A percentile compares a stretch with the other conserved stretches of the same genome.
Conservation (phyloP, 2,888 invertebrate genomes). For the Agrypnus murinus region DNA sequence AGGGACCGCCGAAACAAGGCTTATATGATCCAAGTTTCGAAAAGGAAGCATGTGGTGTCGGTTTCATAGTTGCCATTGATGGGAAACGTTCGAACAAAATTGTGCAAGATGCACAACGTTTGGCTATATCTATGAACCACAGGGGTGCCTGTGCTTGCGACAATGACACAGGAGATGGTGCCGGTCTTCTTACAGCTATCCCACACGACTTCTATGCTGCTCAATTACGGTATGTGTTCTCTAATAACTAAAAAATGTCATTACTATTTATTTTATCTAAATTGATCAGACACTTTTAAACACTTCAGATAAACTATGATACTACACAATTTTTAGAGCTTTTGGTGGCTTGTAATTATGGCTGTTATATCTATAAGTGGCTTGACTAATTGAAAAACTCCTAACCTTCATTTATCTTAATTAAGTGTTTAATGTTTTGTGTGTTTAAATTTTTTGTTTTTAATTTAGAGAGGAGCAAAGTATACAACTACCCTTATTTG, state of each 20-base stretch:
- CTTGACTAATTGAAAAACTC: background rate
- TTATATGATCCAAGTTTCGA: slow-evolving; percentile 97
- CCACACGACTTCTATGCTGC: slow-evolving; percentile 95
- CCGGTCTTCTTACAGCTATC: slow-evolving; percentile 97
- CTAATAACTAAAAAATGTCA: background rate
- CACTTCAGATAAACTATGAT: slow-evolving; percentile 10
- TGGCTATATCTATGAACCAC: slow-evolving; percentile 99
- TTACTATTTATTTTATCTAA: background rate
- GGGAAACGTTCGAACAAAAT: slow-evolving; percentile 96
- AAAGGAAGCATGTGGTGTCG: slow-evolving; percentile 98
- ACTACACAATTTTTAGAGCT: too few species aligned
- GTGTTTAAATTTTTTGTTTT: slow-evolving; percentile 41
- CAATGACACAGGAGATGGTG: slow-evolving; percentile 99
- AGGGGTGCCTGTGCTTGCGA: slow-evolving; percentile 99
- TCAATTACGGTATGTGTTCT: slow-evolving; percentile 80
- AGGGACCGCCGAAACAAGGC: slow-evolving; percentile 90
- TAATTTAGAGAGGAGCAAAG: slow-evolving; percentile 83
- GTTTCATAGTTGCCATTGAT: slow-evolving; percentile 99
- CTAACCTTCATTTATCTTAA: background rate
- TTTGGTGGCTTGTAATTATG: background rate
- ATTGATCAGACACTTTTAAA: background rate
- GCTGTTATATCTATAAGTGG: background rate
- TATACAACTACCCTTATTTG: slow-evolving; percentile 88
- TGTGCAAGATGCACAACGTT: slow-evolving; percentile 94
- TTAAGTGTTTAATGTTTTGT: background rate